These are phyloP conservation scores for Lophotriccus pileatus DNA, from an alignment of 2,797 vertebrate species.

Conservation along the genomic window DNA sequence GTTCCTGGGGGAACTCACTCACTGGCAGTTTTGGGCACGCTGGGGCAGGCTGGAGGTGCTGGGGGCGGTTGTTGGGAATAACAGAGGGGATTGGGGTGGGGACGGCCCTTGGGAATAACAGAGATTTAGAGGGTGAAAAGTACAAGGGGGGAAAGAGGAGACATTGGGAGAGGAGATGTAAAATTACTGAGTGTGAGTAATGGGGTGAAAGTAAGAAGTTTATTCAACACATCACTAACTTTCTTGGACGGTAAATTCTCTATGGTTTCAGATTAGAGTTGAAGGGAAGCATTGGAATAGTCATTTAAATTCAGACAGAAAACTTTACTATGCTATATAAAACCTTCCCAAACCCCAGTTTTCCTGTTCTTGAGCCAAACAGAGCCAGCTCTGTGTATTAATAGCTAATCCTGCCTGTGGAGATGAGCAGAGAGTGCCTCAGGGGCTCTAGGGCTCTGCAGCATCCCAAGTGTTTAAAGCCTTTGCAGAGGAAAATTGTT, in stretches of 20 bases:
- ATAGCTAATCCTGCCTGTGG: neutral
- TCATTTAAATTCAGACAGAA: neutral
- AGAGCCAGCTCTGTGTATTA: neutral
- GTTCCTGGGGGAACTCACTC: neutral
- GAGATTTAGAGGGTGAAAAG: slow-evolving; percentile 20
- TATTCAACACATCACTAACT: neutral
- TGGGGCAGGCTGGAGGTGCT: neutral
- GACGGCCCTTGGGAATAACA: neutral
- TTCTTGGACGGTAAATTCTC: neutral
- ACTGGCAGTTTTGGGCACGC: rapidly evolving
- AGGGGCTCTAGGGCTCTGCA: neutral
- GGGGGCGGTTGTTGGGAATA: neutral
- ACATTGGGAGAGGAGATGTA: neutral
- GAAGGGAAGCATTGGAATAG: neutral
- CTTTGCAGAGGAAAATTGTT: neutral
- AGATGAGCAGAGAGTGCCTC: neutral
- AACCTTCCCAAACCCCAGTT: neutral
- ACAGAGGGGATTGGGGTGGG: neutral
- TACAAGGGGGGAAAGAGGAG: neutral
- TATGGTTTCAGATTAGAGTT: neutral
- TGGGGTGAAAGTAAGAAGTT: slow-evolving; percentile 28
- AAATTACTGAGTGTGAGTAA: neutral
- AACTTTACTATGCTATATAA: neutral
- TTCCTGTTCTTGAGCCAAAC: neutral
- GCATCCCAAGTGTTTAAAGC: neutral